Base-by-base conservation (phyloP, 2,888 invertebrate genomes). In the Empis stercorea region DNA sequence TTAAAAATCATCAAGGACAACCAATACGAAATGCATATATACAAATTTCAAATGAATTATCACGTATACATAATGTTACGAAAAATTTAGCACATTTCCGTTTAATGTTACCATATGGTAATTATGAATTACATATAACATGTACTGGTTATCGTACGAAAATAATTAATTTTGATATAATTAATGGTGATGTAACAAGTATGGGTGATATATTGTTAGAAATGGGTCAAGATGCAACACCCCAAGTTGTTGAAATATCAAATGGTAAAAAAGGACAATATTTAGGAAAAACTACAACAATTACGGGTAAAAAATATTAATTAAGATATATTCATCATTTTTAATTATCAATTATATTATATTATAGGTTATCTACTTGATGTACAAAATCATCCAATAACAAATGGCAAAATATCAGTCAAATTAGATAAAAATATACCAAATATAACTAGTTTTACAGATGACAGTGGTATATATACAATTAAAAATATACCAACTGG, bases 1-100 rank as follows among this genome's bases (percentile, higher is more conserved):
- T 96, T 1, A 71, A 73, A 48, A 83, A 87, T 61, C 72, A 72
- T 3, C 61, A 73, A 9, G 79, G 79, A 0, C 66, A 75, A 20
- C 80, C 84, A 2, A 68, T 91, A 59, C 72, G 80, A 1, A 77
- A 84, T 48, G 91, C 92, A 1, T 74, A 73, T 1, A 72, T 96
- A 1, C 71, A 73, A 6, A 73, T 96, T 1, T 68, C 75, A 34
- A 79, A 79, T 39, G 65, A 73, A 46, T 68, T 73, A 48, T 69
- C 74, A 1, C 32, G 51, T 4, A 64, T 72, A 30, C 78, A 79
- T 59, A 73, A 75, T 43, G 81, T 86, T 0, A 74, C 82, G 0
- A 72, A 72, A 57, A 85, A 82, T 63, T 73, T 74, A 56, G 89
- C 84, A 0, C 75, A 76, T 57, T 89, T 82, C 65, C 80, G 81